These are phyloP conservation scores for Megastigmus dorsalis DNA, from an alignment of 2,888 invertebrate species.

Conservation along the genomic window DNA sequence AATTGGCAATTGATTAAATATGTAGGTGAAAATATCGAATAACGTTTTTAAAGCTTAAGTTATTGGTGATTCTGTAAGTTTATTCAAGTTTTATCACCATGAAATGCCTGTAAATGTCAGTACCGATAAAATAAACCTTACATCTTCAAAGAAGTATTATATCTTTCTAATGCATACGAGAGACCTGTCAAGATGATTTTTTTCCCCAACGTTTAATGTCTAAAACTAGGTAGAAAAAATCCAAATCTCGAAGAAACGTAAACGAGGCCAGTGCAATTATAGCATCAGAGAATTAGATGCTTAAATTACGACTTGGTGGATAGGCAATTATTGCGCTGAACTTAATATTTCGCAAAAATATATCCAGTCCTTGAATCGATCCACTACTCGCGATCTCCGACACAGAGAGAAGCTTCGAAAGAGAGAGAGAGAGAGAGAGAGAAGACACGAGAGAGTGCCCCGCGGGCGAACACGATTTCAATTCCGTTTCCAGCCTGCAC, in stretches of 20 bases:
- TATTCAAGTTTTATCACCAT: too few relatives aligned
- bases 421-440: too few relatives aligned
- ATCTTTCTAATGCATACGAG: too few relatives aligned
- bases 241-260: neutral
- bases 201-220: neutral
- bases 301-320: slow-evolving; percentile 19
- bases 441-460: neutral
- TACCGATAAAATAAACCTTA: too few relatives aligned
- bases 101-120: too few relatives aligned
- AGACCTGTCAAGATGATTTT: too few relatives aligned
- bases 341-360: slow-evolving; percentile 28
- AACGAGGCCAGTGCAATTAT: neutral
- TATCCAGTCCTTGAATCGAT: slow-evolving; percentile 9
- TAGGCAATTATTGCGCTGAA: slow-evolving; percentile 33
- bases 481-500: slow-evolving; percentile 15
- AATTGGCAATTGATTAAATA: too few relatives aligned
- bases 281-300: neutral
- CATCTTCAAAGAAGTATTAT: too few relatives aligned
- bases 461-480: slow-evolving; percentile 37
- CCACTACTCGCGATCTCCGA: slow-evolving; percentile 9
- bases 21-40: too few relatives aligned
- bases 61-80: too few relatives aligned
- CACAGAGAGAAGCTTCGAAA: slow-evolving; percentile 21
- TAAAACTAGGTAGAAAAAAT: neutral
- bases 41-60: too few relatives aligned